These are phyloP conservation scores for Archips xylosteana DNA, from an alignment of 2,888 invertebrate genomes.

Conservation along the genomic window DNA sequence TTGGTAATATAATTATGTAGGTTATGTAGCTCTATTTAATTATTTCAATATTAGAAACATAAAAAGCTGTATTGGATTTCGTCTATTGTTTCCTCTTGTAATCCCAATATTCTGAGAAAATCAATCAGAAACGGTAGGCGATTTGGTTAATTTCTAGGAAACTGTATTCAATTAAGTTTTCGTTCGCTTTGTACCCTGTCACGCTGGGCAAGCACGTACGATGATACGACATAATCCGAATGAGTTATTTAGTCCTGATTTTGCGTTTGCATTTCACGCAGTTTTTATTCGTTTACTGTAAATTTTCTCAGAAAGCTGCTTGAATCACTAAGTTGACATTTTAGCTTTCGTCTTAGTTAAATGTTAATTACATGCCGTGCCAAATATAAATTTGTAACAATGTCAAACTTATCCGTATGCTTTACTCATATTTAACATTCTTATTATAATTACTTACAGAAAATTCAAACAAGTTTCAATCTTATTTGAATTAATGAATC, in stretches of 20 bases:
- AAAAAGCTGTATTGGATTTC: neutral
- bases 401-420: too few species aligned
- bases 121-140: constrained; percentile 48
- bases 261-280: constrained; percentile 45
- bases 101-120: constrained; percentile 40
- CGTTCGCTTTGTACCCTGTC: constrained; percentile 45
- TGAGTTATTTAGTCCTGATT: constrained; percentile 52
- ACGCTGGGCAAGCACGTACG: constrained; percentile 54
- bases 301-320: constrained; percentile 4
- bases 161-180: constrained; percentile 51
- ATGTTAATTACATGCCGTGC: too few species aligned
- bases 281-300: constrained; percentile 26
- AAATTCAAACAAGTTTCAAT: too few species aligned
- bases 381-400: too few species aligned
- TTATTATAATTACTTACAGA: too few species aligned
- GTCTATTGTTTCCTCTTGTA: constrained; percentile 23
- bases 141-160: constrained; percentile 49
- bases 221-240: constrained; percentile 45
- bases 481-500: too few species aligned
- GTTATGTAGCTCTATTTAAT: neutral
- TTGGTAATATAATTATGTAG: neutral
- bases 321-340: neutral
- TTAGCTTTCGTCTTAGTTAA: neutral
- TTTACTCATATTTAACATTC: too few species aligned
- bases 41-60: neutral